These are phyloP conservation scores for Zoanthus sansibaricus DNA, from an alignment of 92 coral and sea anemone genomes.

Conservation along the genomic window DNA sequence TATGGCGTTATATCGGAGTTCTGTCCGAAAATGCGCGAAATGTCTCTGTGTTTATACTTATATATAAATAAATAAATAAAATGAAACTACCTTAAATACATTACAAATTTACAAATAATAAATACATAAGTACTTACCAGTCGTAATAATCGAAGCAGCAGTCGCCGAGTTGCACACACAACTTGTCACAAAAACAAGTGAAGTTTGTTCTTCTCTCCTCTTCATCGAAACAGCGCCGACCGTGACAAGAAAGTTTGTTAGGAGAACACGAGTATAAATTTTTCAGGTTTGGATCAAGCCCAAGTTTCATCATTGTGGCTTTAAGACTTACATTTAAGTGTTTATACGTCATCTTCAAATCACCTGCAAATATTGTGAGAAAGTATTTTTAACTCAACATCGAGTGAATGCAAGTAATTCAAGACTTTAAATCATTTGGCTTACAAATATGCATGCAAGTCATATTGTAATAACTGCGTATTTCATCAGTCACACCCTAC, in stretches of 20 bases:
- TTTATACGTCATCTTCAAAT: conserved; percentile 33
- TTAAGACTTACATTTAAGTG: conserved; percentile 9
- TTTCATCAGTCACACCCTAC: no score
- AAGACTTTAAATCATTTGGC: no score
- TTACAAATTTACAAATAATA: no score
- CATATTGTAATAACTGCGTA: no score
- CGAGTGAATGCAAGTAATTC: no score
- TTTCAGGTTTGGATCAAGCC: conserved; percentile 2
- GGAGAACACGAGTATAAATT: conserved; percentile 20
- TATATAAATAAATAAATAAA: no score
- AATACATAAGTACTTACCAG: conserved; percentile 2
- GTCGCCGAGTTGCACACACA: conserved; percentile 15
- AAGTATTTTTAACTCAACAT: no score
- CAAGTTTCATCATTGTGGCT: conserved; percentile 8
- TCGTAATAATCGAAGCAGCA: conserved; percentile 45
- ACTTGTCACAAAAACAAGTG: conserved; percentile 19
- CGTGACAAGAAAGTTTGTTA: conserved; percentile 17
- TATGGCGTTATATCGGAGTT: no score
- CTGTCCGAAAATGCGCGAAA: no score
- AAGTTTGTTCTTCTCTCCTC: conserved; percentile 4
- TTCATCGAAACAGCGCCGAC: conserved; percentile 2
- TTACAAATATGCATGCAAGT: no score
- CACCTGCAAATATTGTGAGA: conserved; percentile 19
- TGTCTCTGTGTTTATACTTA: no score
- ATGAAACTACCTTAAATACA: no score